These are phyloP conservation scores for Eupeodes latifasciatus DNA, from an alignment of 2,888 invertebrate genomes.

Conservation along the genomic window DNA sequence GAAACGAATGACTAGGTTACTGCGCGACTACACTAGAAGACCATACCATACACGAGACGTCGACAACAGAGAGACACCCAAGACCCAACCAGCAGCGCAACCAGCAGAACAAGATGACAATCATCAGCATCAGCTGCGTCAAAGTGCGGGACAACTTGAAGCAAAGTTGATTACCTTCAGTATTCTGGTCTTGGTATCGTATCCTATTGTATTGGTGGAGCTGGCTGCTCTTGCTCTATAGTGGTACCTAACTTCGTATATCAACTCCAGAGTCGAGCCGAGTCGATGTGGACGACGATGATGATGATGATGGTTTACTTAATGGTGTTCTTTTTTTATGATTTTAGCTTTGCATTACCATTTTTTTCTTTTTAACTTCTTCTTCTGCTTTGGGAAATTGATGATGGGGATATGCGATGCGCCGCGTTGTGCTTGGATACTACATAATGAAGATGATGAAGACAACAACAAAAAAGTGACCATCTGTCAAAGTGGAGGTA, in stretches of 20 bases:
- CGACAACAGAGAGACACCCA: neutral
- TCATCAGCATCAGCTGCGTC: constrained; percentile 54
- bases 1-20: neutral
- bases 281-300: constrained; percentile 5
- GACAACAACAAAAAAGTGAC: constrained; percentile 11
- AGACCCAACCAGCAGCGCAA: neutral
- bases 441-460: neutral
- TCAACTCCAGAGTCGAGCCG: neutral
- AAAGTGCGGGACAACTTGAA: constrained; percentile 56
- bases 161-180: constrained; percentile 56
- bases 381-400: constrained; percentile 34
- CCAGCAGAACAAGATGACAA: constrained; percentile 59
- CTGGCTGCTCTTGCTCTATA: neutral
- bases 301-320: constrained; percentile 50
- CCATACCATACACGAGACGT: neutral
- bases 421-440: constrained; percentile 10
- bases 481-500: constrained; percentile 25
- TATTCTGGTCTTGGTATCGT: constrained; percentile 42
- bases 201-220: too few species aligned
- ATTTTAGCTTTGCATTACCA: neutral
- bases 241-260: neutral
- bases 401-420: constrained; percentile 33
- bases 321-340: constrained; percentile 24
- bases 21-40: too few species aligned
- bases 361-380: constrained; percentile 1